These are phyloP conservation scores for Drosophila kanapiae DNA, from an alignment of 1,140 invertebrate species.

Conservation along the genomic window DNA sequence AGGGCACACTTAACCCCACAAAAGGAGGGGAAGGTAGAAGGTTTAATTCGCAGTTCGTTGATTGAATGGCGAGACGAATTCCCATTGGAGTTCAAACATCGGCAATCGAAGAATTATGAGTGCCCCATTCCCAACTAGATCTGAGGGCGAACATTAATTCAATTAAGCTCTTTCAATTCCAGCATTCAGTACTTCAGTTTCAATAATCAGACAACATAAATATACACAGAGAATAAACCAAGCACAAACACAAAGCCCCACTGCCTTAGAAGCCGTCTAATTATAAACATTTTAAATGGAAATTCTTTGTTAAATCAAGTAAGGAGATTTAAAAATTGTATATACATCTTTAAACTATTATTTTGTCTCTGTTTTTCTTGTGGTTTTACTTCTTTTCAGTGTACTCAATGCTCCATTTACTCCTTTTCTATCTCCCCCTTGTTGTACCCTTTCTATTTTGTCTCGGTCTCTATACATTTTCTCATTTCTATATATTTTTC, in stretches of 20 bases:
- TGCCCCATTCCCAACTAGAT: conserved; percentile 8
- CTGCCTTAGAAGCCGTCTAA: too few relatives aligned
- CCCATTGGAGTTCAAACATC: conserved; percentile 31
- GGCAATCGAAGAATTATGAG: conserved; percentile 41
- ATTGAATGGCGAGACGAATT: conserved; percentile 42
- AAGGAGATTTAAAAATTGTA: background rate
- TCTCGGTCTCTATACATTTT: background rate
- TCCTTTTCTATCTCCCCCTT: background rate
- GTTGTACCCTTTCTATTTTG: conserved; percentile 3
- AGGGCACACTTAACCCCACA: conserved; percentile 9
- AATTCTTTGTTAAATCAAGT: too few relatives aligned
- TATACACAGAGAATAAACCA: background rate
- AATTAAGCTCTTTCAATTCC: conserved; percentile 62
- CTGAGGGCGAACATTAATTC: conserved; percentile 56
- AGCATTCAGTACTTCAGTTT: conserved; percentile 22
- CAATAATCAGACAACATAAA: conserved; percentile 24
- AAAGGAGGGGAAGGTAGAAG: background rate
- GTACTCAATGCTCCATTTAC: background rate
- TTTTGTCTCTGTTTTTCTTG: background rate
- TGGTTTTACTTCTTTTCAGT: conserved; percentile 4
- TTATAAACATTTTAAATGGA: too few relatives aligned
- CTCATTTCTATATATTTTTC: conserved; percentile 21
- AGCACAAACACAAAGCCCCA: too few relatives aligned
- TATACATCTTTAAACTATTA: background rate
- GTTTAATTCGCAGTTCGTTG: conserved; percentile 24